These are phyloP conservation scores for Bos javanicus DNA, from an alignment of 2,113 vertebrate species.

Conservation along the genomic window DNA sequence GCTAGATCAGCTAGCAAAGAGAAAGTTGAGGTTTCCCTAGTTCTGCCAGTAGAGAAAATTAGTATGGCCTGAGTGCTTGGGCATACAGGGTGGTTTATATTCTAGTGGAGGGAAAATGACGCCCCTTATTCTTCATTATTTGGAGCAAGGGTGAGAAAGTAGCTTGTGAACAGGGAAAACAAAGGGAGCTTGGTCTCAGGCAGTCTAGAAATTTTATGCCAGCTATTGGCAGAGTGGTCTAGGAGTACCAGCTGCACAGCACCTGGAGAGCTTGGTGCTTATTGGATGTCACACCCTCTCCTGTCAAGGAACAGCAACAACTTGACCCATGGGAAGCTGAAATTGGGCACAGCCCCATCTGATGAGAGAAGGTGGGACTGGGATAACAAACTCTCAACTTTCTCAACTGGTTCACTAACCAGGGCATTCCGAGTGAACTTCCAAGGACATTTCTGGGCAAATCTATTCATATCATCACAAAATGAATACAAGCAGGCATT, in stretches of 20 bases:
- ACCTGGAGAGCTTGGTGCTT: background rate
- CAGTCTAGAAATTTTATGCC: background rate
- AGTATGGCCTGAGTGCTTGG: background rate
- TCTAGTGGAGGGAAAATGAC: background rate
- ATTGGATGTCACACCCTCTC: background rate
- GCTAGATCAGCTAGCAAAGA: background rate
- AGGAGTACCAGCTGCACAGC: background rate
- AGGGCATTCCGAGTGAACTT: background rate
- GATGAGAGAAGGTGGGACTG: accelerated
- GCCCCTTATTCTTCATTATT: background rate
- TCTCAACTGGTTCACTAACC: background rate
- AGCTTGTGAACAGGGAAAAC: background rate
- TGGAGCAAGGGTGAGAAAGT: background rate
- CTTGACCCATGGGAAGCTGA: background rate
- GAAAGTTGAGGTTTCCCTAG: background rate
- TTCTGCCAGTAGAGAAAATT: background rate
- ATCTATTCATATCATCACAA: background rate
- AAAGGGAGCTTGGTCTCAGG: background rate
- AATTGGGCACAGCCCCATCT: accelerated
- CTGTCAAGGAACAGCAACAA: background rate
- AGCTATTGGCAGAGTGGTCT: background rate
- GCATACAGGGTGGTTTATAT: background rate
- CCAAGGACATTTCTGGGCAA: background rate
- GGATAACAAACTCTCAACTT: accelerated
- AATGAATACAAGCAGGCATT: background rate